Evolutionary conservation across 1,140 invertebrate species (phyloP).

Genomic region (Spodoptera frugiperda): DNA sequence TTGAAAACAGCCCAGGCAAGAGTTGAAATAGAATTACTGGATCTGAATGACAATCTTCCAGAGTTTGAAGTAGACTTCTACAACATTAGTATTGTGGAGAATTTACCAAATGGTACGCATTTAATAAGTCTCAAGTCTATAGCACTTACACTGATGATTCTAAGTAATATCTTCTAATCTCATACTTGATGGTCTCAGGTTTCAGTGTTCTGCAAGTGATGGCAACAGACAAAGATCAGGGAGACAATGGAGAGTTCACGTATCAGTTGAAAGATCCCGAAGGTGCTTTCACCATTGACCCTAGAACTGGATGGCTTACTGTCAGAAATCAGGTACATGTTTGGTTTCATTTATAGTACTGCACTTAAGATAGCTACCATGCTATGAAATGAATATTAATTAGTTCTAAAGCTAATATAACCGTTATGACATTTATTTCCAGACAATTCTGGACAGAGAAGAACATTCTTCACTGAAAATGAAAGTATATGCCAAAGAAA

Average conservation of each 20-base stretch:
- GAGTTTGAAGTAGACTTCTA: conserved; percentile 95
- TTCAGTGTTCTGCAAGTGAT: conserved; percentile 94
- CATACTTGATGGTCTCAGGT: conserved; percentile 73
- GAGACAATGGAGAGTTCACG: conserved; percentile 93
- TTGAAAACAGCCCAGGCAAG: conserved; percentile 90
- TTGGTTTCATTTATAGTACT: neutral
- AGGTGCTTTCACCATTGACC: conserved; percentile 93
- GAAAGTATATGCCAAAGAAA: conserved; percentile 92
- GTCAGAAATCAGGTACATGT: conserved; percentile 88
- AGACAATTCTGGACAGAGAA: conserved; percentile 93
- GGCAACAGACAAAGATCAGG: conserved; percentile 92
- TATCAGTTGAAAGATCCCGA: conserved; percentile 92
- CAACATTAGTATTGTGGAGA: conserved; percentile 96
- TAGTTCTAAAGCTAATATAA: neutral
- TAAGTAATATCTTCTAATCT: too few species aligned
- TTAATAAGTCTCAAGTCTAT: neutral
- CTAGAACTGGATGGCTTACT: conserved; percentile 93
- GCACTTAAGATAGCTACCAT: too few species aligned
- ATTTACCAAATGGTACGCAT: conserved; percentile 92
- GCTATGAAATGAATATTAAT: too few species aligned
- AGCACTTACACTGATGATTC: too few species aligned
- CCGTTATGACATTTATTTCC: conserved; percentile 62
- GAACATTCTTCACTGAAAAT: conserved; percentile 89
- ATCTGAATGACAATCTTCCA: conserved; percentile 94
- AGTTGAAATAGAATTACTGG: conserved; percentile 92